Evolutionary conservation across 2,113 vertebrate genomes (phyloP).

Genomic region (Melanerpes aurifrons): DNA sequence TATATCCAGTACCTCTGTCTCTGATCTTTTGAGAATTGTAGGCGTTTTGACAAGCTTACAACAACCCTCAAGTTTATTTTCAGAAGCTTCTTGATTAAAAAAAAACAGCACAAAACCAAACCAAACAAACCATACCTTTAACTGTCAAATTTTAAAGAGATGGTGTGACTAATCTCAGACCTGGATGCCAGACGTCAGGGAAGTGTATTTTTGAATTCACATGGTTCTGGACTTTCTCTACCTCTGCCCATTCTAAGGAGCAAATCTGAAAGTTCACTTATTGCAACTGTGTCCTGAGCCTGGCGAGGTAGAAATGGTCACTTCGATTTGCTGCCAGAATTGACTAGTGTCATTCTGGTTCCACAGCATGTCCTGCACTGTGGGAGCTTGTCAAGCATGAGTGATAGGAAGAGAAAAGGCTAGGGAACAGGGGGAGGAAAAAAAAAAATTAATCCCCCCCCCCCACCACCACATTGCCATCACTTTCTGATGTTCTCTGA

Average conservation of each 20-base stretch:
- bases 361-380: neutral
- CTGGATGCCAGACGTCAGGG: neutral
- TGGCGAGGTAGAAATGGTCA: neutral
- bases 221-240: neutral
- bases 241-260: neutral
- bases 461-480: neutral
- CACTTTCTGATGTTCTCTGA: neutral
- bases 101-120: neutral
- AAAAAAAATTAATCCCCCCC: too few species aligned
- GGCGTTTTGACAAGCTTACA: neutral
- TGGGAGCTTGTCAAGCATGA: neutral
- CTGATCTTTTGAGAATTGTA: neutral
- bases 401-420: neutral
- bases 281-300: neutral
- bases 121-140: neutral
- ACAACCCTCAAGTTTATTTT: neutral
- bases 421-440: neutral
- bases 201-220: neutral
- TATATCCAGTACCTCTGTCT: neutral
- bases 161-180: neutral
- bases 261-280: neutral
- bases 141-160: neutral
- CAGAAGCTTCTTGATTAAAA: neutral
- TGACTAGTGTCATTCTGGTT: neutral
- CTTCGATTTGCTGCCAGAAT: neutral